These are phyloP conservation scores for Beaufortia kweichowensis DNA, from an alignment of 2,113 vertebrate species.

Conservation along the genomic window DNA sequence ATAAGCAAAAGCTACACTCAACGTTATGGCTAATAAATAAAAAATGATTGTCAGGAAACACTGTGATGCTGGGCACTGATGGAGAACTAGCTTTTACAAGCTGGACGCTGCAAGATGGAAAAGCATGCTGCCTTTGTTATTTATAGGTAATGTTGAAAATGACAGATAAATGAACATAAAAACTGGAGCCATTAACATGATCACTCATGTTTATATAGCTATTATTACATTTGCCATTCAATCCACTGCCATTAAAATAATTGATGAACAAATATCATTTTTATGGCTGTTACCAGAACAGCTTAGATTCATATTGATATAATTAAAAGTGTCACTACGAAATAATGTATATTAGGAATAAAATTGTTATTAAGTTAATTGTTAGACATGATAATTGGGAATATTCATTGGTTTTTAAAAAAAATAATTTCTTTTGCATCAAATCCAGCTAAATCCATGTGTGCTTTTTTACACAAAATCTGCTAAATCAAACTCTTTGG, in stretches of 20 bases:
- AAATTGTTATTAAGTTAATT: not conserved
- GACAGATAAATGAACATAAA: constrained; percentile 58
- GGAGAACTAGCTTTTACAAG: constrained; percentile 64
- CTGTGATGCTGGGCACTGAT: constrained; percentile 62
- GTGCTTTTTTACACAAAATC: too few species aligned
- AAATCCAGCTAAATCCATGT: too few species aligned
- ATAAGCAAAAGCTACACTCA: constrained; percentile 77
- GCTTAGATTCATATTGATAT: not conserved
- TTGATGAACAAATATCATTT: not conserved
- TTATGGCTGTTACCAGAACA: not conserved
- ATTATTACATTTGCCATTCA: constrained; percentile 8
- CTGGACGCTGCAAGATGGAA: constrained; percentile 61
- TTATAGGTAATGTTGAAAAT: constrained; percentile 68
- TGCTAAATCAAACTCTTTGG: too few species aligned
- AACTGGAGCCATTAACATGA: constrained; percentile 39
- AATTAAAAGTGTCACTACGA: not conserved
- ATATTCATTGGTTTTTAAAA: not conserved
- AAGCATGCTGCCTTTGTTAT: constrained; percentile 61
- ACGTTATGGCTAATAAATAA: constrained; percentile 83
- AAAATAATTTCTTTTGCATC: too few species aligned
- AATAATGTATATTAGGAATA: not conserved
- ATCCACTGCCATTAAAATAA: constrained; percentile 8
- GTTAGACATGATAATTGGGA: not conserved
- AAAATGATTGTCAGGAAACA: constrained; percentile 74
- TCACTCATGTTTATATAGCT: not conserved